phyloP scores from a whole-genome alignment of 1,140 invertebrate species.

The Oscheius sp. region DNA sequence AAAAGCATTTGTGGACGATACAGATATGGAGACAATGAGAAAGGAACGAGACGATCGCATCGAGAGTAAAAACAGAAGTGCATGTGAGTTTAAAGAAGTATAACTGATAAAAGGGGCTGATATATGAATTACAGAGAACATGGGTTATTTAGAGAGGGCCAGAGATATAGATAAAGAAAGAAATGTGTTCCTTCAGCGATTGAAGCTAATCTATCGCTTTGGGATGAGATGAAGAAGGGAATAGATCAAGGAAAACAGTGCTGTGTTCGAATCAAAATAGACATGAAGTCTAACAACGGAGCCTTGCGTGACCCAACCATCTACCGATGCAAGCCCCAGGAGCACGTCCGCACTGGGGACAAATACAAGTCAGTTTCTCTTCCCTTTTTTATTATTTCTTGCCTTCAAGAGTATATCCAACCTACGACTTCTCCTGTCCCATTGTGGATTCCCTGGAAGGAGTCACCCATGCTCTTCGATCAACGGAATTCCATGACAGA shows the following conservation, averaged over 20 bases:
- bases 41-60: constrained; percentile 82
- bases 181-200: constrained; percentile 71
- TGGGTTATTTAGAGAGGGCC: constrained; percentile 31
- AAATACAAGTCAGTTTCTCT: constrained; percentile 82
- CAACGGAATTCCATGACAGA: constrained; percentile 92
- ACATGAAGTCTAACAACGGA: constrained; percentile 92
- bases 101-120: constrained; percentile 65
- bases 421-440: constrained; percentile 99
- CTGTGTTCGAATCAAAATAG: constrained; percentile 93
- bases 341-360: constrained; percentile 83
- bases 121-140: not conserved
- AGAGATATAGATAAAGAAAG: too few species aligned
- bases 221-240: constrained; percentile 91
- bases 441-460: constrained; percentile 95
- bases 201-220: constrained; percentile 81
- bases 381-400: not conserved
- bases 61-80: constrained; percentile 81
- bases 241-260: constrained; percentile 75
- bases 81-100: constrained; percentile 61
- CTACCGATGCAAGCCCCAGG: constrained; percentile 91
- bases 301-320: constrained; percentile 98
- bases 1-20: constrained; percentile 93
- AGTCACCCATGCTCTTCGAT: constrained; percentile 92
- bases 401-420: constrained; percentile 84
- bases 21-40: constrained; percentile 89